phyloP scores from a whole-genome alignment of 2,113 vertebrate species.

The Varanus salvator region DNA sequence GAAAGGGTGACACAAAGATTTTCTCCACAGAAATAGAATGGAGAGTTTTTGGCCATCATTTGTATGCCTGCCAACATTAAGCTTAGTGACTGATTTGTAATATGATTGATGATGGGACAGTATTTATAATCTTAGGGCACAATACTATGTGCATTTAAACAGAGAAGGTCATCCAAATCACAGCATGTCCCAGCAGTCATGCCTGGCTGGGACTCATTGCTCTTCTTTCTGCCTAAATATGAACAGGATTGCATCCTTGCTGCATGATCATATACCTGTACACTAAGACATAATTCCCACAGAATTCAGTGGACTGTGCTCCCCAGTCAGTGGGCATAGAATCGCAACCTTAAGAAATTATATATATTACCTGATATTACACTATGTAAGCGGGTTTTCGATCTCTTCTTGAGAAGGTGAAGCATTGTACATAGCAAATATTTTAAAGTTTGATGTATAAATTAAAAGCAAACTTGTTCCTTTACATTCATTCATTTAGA shows the following conservation, averaged over 20 bases:
- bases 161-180: no score
- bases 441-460: conserved; percentile 4
- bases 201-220: no score
- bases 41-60: background rate
- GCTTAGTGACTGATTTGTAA: background rate
- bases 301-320: no score
- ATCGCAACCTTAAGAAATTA: background rate
- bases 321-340: no score
- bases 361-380: background rate
- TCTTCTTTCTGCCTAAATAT: no score
- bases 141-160: no score
- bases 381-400: background rate
- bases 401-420: background rate
- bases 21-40: background rate
- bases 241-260: no score
- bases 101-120: background rate
- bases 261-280: no score
- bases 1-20: background rate
- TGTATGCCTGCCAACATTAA: background rate
- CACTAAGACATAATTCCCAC: no score
- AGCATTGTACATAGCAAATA: background rate
- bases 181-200: no score
- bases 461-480: background rate
- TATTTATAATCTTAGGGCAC: background rate
- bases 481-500: background rate